Evolutionary conservation across 2,113 vertebrate species (phyloP).

Genomic region (Pangasianodon gigas): DNA sequence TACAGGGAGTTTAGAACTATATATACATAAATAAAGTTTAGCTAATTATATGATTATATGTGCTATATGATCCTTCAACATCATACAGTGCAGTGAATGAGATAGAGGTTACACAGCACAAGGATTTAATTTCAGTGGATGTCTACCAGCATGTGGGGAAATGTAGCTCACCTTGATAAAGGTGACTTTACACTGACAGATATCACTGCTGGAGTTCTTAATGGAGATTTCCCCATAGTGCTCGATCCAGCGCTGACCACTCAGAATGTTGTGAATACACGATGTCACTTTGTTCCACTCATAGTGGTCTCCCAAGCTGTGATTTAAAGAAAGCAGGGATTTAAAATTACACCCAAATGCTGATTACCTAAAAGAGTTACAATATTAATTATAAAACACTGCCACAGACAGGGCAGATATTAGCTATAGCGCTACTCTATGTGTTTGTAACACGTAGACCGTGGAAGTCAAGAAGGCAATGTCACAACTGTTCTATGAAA

Average conservation of each 20-base stretch:
- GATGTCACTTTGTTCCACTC: conserved; percentile 99
- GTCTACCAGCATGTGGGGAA: neutral
- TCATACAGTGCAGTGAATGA: neutral
- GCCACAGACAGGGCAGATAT: neutral
- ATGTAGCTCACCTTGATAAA: conserved; percentile 88
- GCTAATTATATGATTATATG: neutral
- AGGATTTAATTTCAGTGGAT: neutral
- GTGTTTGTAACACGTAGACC: neutral
- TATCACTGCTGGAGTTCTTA: conserved; percentile 82
- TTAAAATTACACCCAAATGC: neutral
- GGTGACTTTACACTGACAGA: conserved; percentile 91
- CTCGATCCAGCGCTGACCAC: conserved; percentile 96
- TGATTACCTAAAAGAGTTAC: neutral
- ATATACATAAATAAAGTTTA: neutral
- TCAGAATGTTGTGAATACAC: conserved; percentile 97
- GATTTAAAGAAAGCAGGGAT: neutral
- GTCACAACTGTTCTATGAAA: neutral
- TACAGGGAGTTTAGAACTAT: neutral
- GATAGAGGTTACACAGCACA: neutral
- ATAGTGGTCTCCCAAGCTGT: conserved; percentile 87
- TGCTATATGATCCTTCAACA: neutral
- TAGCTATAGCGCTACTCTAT: neutral
- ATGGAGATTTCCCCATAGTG: conserved; percentile 97
- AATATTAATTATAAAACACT: neutral
- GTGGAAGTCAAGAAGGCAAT: neutral